Conservation (phyloP, 2,113 vertebrate species). For the Pelecanoides urinatrix region DNA sequence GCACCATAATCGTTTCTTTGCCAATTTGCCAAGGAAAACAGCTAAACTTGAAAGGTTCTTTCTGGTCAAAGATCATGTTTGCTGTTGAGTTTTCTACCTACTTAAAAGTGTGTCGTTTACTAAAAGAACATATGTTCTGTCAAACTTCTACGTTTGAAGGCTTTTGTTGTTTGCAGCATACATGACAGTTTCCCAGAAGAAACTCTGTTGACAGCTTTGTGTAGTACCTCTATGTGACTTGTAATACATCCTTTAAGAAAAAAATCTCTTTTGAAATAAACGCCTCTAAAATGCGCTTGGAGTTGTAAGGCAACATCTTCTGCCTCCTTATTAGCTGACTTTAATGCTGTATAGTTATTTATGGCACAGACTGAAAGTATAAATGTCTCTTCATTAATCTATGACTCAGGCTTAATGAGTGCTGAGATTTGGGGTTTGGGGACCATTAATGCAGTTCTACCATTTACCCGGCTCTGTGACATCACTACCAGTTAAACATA, state of each 20-base stretch:
- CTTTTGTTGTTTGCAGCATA: not conserved
- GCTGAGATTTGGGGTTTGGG: slow-evolving; percentile 42
- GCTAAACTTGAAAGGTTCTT: not conserved
- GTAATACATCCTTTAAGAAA: not conserved
- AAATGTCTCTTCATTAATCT: slow-evolving; percentile 52
- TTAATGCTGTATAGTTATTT: slow-evolving; percentile 32
- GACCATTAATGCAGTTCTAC: slow-evolving; percentile 2
- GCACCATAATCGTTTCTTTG: accelerated
- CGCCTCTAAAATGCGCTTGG: not conserved
- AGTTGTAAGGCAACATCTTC: not conserved
- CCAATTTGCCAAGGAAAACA: not conserved
- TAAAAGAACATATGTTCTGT: not conserved
- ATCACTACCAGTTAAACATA: slow-evolving; percentile 16
- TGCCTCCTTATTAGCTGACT: not conserved
- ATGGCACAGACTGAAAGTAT: slow-evolving; percentile 10
- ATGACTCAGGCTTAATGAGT: slow-evolving; percentile 29
- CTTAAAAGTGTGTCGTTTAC: not conserved
- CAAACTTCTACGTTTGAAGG: not conserved
- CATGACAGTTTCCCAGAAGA: not conserved
- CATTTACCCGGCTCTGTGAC: slow-evolving; percentile 11
- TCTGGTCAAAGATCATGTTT: not conserved
- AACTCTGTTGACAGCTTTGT: not conserved
- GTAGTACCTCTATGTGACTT: not conserved
- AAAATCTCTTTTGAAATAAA: not conserved
- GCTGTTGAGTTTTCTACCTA: not conserved